Evolutionary conservation across 2,797 vertebrate species (phyloP).

Genomic region (Crocidura indochinensis): DNA sequence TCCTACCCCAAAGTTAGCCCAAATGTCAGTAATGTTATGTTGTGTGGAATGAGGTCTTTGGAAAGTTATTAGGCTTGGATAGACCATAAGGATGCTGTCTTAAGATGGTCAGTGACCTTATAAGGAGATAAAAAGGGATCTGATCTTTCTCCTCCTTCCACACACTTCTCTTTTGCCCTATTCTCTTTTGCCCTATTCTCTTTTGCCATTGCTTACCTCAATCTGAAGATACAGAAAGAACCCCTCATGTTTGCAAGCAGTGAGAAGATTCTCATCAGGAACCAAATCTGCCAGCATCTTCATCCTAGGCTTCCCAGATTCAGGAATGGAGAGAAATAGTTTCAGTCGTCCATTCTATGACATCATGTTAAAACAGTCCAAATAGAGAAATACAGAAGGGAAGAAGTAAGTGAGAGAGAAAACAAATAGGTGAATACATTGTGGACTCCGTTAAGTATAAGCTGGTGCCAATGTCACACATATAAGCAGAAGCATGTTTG

Average conservation of each 20-base stretch:
- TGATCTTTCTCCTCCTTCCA: neutral
- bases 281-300: neutral
- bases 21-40: neutral
- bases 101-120: neutral
- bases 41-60: neutral
- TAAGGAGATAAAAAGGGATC: neutral
- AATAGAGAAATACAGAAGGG: neutral
- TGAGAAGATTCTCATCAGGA: neutral
- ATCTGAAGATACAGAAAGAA: neutral
- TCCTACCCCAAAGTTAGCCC: neutral
- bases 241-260: neutral
- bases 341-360: neutral
- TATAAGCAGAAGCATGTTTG: neutral
- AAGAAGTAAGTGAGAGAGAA: neutral
- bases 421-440: neutral
- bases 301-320: neutral
- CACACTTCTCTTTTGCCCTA: too few relatives aligned
- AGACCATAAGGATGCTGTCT: too few relatives aligned
- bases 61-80: neutral
- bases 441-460: slow-evolving; percentile 4
- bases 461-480: neutral
- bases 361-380: neutral
- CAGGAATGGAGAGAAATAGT: neutral
- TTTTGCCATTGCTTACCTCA: too few relatives aligned
- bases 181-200: fast-evolving